Evolutionary conservation across 1,140 invertebrate species (phyloP), one percentile per base, ranked within the genome.

Genomic region (Cryptotermes secundus): DNA sequence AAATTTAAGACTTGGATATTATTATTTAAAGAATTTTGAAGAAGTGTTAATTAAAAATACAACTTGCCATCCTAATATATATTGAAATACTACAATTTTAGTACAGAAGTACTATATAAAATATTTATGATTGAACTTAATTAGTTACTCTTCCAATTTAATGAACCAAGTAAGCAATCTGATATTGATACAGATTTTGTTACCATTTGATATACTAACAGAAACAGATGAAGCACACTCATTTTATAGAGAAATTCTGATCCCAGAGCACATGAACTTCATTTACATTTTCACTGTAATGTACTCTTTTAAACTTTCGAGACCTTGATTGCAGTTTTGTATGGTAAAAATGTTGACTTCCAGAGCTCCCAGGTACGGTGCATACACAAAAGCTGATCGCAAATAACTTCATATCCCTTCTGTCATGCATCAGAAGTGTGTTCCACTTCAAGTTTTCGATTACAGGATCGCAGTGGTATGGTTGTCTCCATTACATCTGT

Each of bases 191-290:
- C 38, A 42, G 38, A 42, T 42, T 42, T 42, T 10, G 9, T 42
- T 42, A 14, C 16, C 9, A 42, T 12, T 42, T 42, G 9, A 6
- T 42, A 10, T 42, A 42, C 38, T 6, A 42, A 42, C 3, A 42
- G n/a, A 42, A 42, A 14, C 16, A 42, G 45, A 22, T 12, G 45
- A 72, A 72, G 26, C n/a, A 72, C 0, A 12, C 26, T 72, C n/a
- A 31, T 72, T 31, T 31, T 72, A 26, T n/a, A 31, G 14, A 31
- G 59, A 72, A 72, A n/a, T 72, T 14, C 59, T 6, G n/a, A 65
- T 65, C 26, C 59, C 59, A 72, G 59, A 72, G 59, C 59, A 72
- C 59, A 72, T 72, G 59, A n/a, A 72, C 59, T 72, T 72, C 26
- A 31, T 72, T 72, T 72, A 72, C 9, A 72, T 31, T n/a, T 72